Evolutionary conservation across 2,113 vertebrate genomes (phyloP).

Genomic region (Sula dactylatra): DNA sequence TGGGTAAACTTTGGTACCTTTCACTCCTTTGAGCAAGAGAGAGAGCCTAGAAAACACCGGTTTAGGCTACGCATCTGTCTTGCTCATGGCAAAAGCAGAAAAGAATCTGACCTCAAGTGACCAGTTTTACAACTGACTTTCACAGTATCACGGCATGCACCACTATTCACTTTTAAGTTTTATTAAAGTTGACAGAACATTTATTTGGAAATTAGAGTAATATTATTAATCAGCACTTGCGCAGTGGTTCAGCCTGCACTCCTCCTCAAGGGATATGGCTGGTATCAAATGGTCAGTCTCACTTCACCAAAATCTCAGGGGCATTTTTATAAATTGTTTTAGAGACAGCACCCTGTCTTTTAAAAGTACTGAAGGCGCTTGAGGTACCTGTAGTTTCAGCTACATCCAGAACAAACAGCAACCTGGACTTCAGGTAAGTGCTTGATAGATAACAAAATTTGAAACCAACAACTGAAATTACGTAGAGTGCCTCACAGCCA

Average conservation of each 20-base stretch:
- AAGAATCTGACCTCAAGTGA: neutral
- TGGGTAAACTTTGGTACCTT: rapidly evolving
- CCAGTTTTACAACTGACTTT: neutral
- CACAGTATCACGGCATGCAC: neutral
- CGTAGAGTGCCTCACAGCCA: neutral
- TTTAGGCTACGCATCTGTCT: neutral
- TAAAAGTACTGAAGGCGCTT: neutral
- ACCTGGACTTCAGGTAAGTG: neutral
- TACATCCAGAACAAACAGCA: neutral
- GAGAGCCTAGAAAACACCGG: neutral
- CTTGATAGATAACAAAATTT: neutral
- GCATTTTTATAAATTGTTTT: neutral
- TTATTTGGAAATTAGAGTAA: neutral
- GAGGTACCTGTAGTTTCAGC: neutral
- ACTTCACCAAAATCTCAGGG: neutral
- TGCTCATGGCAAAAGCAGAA: neutral
- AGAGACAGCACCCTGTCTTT: neutral
- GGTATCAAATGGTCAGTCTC: neutral
- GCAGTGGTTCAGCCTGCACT: neutral
- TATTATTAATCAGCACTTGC: neutral
- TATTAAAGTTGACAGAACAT: neutral
- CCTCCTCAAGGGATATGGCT: neutral
- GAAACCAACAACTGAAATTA: neutral
- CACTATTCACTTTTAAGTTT: neutral
- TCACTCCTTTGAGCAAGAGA: neutral